Percentiles rank a stretch among this genome's conserved stretches.
Conservation (phyloP, 2,113 vertebrate genomes). For the Buteo buteo region DNA sequence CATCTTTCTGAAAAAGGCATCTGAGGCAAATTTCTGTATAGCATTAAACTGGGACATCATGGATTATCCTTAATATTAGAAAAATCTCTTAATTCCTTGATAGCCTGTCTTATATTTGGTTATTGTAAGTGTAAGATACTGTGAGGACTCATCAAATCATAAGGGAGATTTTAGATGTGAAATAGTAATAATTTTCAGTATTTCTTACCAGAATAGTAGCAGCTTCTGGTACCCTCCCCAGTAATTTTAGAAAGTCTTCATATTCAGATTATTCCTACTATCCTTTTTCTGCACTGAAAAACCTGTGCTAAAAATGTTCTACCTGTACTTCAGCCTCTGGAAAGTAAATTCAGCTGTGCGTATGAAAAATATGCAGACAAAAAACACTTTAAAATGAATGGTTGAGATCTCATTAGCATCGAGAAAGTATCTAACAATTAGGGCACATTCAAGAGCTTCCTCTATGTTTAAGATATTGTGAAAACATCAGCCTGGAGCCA, state of each 20-base stretch:
- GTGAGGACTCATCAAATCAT: neutral
- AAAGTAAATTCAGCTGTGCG: neutral
- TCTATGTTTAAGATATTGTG: neutral
- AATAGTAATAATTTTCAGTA: neutral
- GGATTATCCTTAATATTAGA: conserved; percentile 54
- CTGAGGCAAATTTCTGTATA: conserved; percentile 20
- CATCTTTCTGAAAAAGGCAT: conserved; percentile 30
- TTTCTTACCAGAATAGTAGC: neutral
- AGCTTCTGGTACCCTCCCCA: neutral
- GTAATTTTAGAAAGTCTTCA: neutral
- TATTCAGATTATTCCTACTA: neutral
- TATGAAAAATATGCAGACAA: neutral
- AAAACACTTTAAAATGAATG: neutral
- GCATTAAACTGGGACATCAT: conserved; percentile 28
- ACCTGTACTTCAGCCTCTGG: neutral
- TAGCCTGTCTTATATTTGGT: neutral
- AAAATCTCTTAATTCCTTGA: conserved; percentile 51
- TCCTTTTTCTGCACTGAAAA: neutral
- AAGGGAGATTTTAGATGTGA: conserved; percentile 4
- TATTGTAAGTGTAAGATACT: conserved; percentile 14
- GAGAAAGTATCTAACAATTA: neutral
- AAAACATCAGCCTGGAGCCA: neutral
- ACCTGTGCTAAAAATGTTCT: neutral
- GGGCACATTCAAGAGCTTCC: neutral
- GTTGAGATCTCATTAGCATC: neutral